Evolutionary conservation across 2,113 vertebrate species (phyloP).

Genomic region (Microcebus jonahi): DNA sequence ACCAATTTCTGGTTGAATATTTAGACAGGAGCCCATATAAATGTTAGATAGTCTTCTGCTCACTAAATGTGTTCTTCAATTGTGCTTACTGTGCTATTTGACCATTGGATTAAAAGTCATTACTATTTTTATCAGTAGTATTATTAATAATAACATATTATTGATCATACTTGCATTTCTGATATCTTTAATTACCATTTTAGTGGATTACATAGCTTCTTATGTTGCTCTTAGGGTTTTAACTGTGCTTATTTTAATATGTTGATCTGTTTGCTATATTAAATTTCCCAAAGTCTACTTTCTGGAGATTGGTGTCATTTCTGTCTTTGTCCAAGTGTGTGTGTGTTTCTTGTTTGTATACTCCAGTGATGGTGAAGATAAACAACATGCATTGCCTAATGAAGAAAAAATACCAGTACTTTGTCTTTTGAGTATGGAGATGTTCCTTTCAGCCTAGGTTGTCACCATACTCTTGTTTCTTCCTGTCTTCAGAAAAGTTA

Average conservation of each 20-base stretch:
- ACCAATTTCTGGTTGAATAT: not conserved
- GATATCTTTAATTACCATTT: not conserved
- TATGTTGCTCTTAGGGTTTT: not conserved
- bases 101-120: not conserved
- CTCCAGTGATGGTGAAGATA: rapidly evolving
- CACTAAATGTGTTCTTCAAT: not conserved
- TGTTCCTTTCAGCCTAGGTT: rapidly evolving
- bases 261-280: not conserved
- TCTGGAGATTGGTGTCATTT: not conserved
- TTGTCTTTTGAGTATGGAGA: no score
- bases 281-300: not conserved
- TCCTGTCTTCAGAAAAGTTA: not conserved
- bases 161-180: not conserved
- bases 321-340: not conserved
- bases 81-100: not conserved
- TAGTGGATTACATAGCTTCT: not conserved
- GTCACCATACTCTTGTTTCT: not conserved
- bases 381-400: rapidly evolving
- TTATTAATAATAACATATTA: not conserved
- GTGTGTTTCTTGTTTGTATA: not conserved
- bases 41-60: not conserved
- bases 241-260: not conserved
- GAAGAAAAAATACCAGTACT: not conserved
- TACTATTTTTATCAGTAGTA: not conserved
- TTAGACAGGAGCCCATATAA: not conserved